Evolutionary conservation across 2,113 vertebrate genomes (phyloP).

Genomic region (Haplochromis vanheusdeni): DNA sequence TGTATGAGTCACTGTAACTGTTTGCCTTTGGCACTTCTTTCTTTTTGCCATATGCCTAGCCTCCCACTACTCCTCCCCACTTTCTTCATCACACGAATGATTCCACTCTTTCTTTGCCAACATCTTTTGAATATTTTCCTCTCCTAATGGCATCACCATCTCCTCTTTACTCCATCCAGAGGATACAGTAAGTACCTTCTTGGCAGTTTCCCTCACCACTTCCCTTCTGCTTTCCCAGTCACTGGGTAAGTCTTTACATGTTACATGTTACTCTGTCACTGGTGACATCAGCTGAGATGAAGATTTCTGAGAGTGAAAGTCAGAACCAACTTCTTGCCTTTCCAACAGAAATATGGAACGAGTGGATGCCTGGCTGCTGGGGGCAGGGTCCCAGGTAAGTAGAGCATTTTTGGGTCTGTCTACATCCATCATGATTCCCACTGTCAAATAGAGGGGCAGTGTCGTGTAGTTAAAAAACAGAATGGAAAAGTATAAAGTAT

Average conservation of each 20-base stretch:
- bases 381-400: constrained; percentile 77
- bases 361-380: constrained; percentile 62
- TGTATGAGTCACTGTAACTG: neutral
- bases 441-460: constrained; percentile 78
- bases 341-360: constrained; percentile 81
- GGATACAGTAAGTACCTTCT: neutral
- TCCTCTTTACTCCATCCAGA: neutral
- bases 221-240: neutral
- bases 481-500: neutral
- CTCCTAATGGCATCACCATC: neutral
- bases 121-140: neutral
- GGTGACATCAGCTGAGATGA: constrained; percentile 70
- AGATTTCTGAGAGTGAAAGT: constrained; percentile 75
- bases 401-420: constrained; percentile 74
- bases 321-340: constrained; percentile 74
- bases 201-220: neutral
- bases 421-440: constrained; percentile 71
- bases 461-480: constrained; percentile 70
- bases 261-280: constrained; percentile 78
- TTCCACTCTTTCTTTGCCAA: neutral
- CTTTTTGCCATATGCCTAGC: neutral
- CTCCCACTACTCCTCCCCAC: neutral
- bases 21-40: neutral
- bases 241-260: constrained; percentile 47
- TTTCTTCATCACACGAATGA: neutral